Evolutionary conservation across 2,888 invertebrate species (phyloP).

Genomic region (Protonemura montana): DNA sequence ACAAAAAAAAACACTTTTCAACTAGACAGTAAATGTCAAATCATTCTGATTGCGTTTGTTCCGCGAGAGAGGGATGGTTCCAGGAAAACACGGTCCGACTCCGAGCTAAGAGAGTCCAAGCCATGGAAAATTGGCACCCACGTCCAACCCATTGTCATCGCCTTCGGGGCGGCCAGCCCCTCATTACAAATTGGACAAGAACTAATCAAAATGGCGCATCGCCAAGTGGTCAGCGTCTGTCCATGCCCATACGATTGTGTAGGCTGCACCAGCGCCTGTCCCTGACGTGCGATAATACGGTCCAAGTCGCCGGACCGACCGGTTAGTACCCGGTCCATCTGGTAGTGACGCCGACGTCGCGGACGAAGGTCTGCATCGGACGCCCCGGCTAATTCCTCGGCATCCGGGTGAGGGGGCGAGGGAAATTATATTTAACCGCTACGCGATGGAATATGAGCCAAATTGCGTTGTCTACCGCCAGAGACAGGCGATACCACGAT

Average conservation of each 20-base stretch:
- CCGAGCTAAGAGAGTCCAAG: background rate
- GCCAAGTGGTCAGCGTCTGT: conserved; percentile 36
- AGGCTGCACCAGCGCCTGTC: background rate
- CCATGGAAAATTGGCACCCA: conserved; percentile 27
- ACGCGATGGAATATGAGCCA: conserved; percentile 12
- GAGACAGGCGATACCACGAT: background rate
- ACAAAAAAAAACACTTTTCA: background rate
- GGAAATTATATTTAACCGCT: conserved; percentile 12
- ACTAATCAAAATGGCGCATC: conserved; percentile 29
- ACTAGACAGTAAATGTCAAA: background rate
- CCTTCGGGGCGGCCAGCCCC: background rate
- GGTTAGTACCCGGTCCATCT: background rate
- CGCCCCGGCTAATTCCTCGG: background rate
- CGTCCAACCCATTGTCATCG: conserved; percentile 20
- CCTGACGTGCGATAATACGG: background rate
- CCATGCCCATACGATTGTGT: background rate
- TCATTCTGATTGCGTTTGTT: background rate
- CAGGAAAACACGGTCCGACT: background rate
- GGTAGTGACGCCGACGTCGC: background rate
- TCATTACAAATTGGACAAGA: conserved; percentile 31
- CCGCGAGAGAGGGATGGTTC: background rate
- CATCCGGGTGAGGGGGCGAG: background rate
- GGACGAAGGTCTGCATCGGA: background rate
- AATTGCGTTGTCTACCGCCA: background rate
- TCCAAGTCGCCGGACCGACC: background rate